Conservation (phyloP, 2,797 vertebrate species). For the Schizopygopsis pylzovi region DNA sequence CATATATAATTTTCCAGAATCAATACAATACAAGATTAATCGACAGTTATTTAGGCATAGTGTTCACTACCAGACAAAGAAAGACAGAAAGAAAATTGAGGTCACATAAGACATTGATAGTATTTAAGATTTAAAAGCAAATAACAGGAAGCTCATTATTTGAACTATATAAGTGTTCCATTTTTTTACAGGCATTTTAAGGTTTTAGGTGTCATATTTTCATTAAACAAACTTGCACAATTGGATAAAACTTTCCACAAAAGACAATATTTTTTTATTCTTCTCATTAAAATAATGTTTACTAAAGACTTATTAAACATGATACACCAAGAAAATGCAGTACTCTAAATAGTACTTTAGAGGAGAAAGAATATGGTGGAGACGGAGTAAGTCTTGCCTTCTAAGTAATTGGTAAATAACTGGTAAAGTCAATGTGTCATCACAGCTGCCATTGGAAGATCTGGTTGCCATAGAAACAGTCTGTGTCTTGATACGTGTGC, state of each 20-base stretch:
- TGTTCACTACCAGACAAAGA: neutral
- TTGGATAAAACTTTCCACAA: neutral
- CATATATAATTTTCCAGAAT: neutral
- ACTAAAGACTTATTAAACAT: conserved; percentile 1
- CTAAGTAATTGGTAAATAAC: neutral
- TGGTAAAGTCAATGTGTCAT: neutral
- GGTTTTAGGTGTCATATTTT: neutral
- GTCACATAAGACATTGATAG: neutral
- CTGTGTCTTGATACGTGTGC: neutral
- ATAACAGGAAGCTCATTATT: neutral
- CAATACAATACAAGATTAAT: neutral
- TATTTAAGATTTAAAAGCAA: neutral
- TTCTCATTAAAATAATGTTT: neutral
- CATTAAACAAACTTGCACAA: neutral
- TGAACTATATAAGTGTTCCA: neutral
- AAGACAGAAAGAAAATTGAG: neutral
- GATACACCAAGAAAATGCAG: neutral
- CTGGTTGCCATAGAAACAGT: neutral
- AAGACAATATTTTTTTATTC: neutral
- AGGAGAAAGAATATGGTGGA: neutral
- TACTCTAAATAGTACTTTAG: neutral
- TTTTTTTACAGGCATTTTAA: neutral
- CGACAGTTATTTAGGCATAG: neutral
- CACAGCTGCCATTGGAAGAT: neutral
- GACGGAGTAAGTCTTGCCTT: neutral